Evolutionary conservation across 1,140 invertebrate genomes (phyloP), one percentile per base, ranked within the genome.

Genomic region (Leptinotarsa defecta): DNA sequence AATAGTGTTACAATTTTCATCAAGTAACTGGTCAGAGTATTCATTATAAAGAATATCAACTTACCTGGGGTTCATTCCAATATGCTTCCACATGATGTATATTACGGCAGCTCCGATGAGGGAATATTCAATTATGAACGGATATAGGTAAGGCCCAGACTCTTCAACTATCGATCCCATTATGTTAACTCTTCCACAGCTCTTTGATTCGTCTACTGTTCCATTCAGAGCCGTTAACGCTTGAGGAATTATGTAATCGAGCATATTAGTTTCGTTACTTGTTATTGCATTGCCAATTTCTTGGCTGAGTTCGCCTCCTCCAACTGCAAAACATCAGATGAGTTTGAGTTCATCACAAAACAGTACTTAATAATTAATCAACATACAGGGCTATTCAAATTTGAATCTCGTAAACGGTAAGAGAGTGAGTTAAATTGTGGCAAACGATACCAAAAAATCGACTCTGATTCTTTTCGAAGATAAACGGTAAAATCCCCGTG

Each of bases 51-150:
- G 27, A 34, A 8, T 34, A 34, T 34, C 5, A 34, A 34, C 70
- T 86, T 87, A 91, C 88, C 90, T 91, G 2, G 93, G 92, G 86
- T 94, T 92, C 80, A 93, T 91, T 52, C 95, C 95, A 85, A 98
- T 97, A 86, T 96, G 95, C 83, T 94, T 94, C 96, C 96, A 99
- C 92, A 99, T 98, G 63, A 98, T 95, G 85, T 98, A 99, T 81
- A 99, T 93, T 24, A 99, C 95, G 68, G 97, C 96, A 24, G 97
- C 97, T 20, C 96, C 96, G 84, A 99, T 98, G 64, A 99, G 87
- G 75, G 96, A 97, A 86, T 98, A 99, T 85, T 99, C 96, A 81
- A 99, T 96, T 79, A 98, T 98, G 85, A 97, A 97, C 1, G 96
- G 97, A 87, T 95, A 98, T 22, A 98, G 88, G 85, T 96, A 98